Conservation (phyloP, 1,140 invertebrate species). For the Arion vulgaris region DNA sequence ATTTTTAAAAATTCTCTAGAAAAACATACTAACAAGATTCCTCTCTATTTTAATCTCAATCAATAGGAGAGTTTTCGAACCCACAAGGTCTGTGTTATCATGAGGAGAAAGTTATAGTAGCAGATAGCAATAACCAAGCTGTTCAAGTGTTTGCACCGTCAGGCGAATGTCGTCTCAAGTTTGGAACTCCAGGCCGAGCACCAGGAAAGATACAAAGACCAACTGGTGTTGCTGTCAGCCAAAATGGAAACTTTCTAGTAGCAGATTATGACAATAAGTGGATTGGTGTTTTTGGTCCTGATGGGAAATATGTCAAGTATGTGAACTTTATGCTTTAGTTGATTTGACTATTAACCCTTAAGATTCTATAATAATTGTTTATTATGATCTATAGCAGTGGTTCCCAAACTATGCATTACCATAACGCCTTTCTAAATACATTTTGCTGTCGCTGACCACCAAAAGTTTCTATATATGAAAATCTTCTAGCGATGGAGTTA, state of each 20-base stretch:
- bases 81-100: constrained; percentile 75
- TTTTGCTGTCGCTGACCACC: too few relatives aligned
- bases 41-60: neutral
- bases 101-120: constrained; percentile 74
- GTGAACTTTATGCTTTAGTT: too few relatives aligned
- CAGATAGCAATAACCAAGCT: constrained; percentile 78
- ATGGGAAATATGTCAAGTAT: constrained; percentile 75
- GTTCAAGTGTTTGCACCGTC: constrained; percentile 72
- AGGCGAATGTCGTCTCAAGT: constrained; percentile 70
- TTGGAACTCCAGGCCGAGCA: constrained; percentile 74
- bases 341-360: too few relatives aligned
- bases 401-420: too few relatives aligned
- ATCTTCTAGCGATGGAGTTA: too few relatives aligned
- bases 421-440: too few relatives aligned
- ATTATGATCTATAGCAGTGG: too few relatives aligned
- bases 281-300: constrained; percentile 76
- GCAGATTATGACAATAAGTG: constrained; percentile 79
- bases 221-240: constrained; percentile 75
- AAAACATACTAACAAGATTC: too few relatives aligned
- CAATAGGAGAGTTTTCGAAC: constrained; percentile 76
- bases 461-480: too few relatives aligned
- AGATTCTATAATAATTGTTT: too few relatives aligned
- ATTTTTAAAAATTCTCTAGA: too few relatives aligned
- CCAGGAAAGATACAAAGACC: constrained; percentile 77
- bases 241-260: constrained; percentile 76